These are phyloP conservation scores for Melanotaenia maccullochi DNA, from an alignment of 2,797 vertebrate species.

Conservation along the genomic window DNA sequence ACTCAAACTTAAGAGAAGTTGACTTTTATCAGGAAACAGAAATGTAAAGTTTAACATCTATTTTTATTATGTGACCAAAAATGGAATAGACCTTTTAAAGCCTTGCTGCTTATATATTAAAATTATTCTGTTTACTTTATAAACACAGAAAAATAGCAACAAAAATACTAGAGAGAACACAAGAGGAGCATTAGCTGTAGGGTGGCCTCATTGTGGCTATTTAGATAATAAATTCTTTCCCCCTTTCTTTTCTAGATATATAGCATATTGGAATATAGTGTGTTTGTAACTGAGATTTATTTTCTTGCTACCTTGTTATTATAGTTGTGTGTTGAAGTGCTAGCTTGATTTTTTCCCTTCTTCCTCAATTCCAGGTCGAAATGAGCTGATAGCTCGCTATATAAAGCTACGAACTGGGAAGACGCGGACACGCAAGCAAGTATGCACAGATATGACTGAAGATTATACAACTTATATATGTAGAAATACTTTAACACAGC, in stretches of 20 bases:
- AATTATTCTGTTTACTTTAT: not conserved
- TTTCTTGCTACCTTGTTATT: not conserved
- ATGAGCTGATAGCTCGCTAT: constrained; percentile 95
- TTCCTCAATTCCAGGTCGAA: constrained; percentile 85
- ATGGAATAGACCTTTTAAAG: not conserved
- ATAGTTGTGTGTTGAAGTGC: not conserved
- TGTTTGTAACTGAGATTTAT: not conserved
- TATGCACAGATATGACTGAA: constrained; percentile 51
- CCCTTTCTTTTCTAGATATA: too few relatives aligned
- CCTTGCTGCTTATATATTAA: not conserved
- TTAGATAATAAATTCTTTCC: too few relatives aligned
- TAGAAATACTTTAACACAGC: not conserved
- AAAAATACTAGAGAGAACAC: not conserved
- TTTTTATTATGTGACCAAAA: not conserved
- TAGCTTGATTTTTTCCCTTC: constrained; percentile 12
- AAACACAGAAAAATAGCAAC: not conserved
- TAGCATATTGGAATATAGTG: not conserved
- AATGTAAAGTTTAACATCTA: constrained; percentile 7
- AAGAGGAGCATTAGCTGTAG: too few relatives aligned
- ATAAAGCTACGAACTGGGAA: constrained; percentile 96
- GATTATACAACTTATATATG: not conserved
- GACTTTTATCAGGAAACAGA: constrained; percentile 18
- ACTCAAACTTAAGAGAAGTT: constrained; percentile 23
- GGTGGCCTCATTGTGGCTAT: too few relatives aligned
- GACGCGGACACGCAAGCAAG: constrained; percentile 95